A percentile compares a stretch with the other conserved stretches of the same genome.
Conservation (phyloP, 2,797 vertebrate genomes). For the Champsocephalus esox region DNA sequence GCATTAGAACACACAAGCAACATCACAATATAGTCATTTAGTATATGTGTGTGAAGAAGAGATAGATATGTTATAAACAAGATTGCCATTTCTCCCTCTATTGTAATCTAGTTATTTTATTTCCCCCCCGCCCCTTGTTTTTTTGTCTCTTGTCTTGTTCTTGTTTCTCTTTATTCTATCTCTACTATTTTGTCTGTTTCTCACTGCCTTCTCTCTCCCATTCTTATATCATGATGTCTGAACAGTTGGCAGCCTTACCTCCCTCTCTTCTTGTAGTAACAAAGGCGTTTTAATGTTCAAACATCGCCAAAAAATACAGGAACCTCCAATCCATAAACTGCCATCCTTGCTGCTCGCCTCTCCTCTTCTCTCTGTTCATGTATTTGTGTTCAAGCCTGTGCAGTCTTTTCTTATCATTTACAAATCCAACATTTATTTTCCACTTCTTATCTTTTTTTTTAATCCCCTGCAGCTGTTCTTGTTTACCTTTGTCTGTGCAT, state of each 20-base stretch:
- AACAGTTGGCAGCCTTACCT: conserved; percentile 45
- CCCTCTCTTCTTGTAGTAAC: conserved; percentile 34
- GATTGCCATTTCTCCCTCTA: not conserved
- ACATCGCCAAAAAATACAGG: conserved; percentile 40
- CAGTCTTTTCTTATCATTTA: conserved; percentile 18
- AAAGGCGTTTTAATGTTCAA: conserved; percentile 51
- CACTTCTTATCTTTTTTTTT: conserved; percentile 1
- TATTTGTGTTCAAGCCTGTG: conserved; percentile 16
- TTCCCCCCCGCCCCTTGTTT: not conserved
- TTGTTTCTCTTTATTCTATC: not conserved
- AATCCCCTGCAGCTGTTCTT: conserved; percentile 1
- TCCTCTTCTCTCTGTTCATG: conserved; percentile 16
- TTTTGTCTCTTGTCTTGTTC: not conserved
- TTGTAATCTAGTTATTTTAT: not conserved
- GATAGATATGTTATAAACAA: not conserved
- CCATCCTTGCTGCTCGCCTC: conserved; percentile 28
- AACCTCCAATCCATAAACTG: conserved; percentile 42
- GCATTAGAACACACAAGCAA: not conserved
- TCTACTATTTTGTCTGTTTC: not conserved
- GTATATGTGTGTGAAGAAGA: not conserved
- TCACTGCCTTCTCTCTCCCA: conserved; percentile 14
- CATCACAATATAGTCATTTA: not conserved
- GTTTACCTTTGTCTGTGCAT: conserved; percentile 31
- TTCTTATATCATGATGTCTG: conserved; percentile 27
- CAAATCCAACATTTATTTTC: conserved; percentile 20